Conservation (phyloP, 2,797 vertebrate genomes). For the Lepilemur septentrionalis region DNA sequence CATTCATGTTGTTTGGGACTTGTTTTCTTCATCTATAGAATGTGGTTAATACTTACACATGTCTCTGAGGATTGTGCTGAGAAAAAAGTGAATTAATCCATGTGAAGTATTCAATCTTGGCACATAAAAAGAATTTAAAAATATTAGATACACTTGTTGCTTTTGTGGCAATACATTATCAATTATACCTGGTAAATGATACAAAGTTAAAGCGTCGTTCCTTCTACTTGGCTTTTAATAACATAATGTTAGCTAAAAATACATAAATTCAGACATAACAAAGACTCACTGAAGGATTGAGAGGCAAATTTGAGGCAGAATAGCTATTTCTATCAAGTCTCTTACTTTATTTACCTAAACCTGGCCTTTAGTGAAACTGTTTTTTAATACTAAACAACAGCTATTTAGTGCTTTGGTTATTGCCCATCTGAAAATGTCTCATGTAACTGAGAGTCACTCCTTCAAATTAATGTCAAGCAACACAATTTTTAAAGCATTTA, state of each 20-base stretch:
- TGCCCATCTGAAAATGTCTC: not conserved
- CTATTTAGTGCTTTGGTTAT: not conserved
- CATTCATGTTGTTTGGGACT: not conserved
- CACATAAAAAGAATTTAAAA: not conserved
- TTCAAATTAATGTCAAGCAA: not conserved
- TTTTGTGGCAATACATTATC: not conserved
- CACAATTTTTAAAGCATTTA: not conserved
- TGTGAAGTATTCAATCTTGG: not conserved
- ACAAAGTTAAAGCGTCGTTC: not conserved
- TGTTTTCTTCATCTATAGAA: slow-evolving; percentile 28
- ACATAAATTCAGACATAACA: not conserved
- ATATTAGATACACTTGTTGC: not conserved
- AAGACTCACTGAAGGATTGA: not conserved
- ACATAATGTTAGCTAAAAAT: not conserved
- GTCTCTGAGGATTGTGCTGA: not conserved
- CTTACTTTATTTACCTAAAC: not conserved
- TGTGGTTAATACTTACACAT: not conserved
- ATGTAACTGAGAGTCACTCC: not conserved
- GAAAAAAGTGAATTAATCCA: not conserved
- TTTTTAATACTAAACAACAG: not conserved
- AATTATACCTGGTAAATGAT: not conserved
- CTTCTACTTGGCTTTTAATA: not conserved
- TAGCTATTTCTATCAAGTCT: not conserved
- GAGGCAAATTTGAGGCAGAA: not conserved
- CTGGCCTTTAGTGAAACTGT: not conserved